Percentiles rank a stretch among this genome's conserved stretches.
Conservation (phyloP, 1,140 invertebrate genomes). For the Lucilia cuprina region DNA sequence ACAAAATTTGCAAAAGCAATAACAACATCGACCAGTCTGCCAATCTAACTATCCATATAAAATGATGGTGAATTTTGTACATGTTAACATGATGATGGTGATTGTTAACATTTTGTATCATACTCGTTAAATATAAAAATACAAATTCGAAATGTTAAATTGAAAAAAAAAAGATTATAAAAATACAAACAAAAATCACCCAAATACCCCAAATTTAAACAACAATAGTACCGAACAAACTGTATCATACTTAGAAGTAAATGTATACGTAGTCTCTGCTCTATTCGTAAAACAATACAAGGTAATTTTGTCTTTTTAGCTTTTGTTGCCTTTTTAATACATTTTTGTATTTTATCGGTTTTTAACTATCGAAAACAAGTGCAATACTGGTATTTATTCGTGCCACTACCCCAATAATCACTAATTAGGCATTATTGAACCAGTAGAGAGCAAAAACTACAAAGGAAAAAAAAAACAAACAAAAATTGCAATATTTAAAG, state of each 20-base stretch:
- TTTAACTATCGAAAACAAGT: background rate
- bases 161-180: background rate
- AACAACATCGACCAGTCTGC: background rate
- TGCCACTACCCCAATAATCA: constrained; percentile 27
- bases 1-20: background rate
- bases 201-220: background rate
- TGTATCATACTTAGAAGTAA: too few relatives aligned
- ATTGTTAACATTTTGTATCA: background rate
- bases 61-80: background rate
- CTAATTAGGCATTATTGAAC: constrained; percentile 28
- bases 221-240: too few relatives aligned
- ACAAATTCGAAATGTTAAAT: background rate
- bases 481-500: too few relatives aligned
- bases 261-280: too few relatives aligned
- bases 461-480: background rate
- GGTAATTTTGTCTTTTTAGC: background rate
- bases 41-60: too few relatives aligned
- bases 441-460: background rate
- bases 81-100: background rate
- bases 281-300: background rate
- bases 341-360: background rate
- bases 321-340: background rate
- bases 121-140: background rate
- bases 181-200: background rate
- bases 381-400: background rate